Evolutionary conservation across 2,113 vertebrate species (phyloP).

Genomic region (Oriolus oriolus): DNA sequence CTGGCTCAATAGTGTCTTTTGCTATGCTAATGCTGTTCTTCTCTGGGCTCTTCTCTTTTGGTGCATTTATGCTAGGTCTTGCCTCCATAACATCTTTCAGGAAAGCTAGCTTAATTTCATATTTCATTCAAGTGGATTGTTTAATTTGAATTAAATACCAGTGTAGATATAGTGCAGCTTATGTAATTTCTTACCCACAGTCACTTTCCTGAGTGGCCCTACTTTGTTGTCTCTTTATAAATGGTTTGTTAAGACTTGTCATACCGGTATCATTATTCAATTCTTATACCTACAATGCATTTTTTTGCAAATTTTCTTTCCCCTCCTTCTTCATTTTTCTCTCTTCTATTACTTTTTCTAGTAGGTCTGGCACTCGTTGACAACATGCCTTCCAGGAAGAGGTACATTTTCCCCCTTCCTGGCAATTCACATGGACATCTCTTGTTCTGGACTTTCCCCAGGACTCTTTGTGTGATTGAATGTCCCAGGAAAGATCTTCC

Average conservation of each 20-base stretch:
- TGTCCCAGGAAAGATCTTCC: not conserved
- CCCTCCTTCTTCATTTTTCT: not conserved
- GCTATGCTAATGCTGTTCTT: not conserved
- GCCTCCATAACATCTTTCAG: not conserved
- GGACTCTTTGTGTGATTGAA: not conserved
- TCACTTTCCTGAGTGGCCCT: not conserved
- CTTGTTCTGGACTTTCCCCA: not conserved
- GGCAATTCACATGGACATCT: not conserved
- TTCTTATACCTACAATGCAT: not conserved
- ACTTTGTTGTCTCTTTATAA: not conserved
- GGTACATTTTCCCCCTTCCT: not conserved
- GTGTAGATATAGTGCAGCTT: not conserved
- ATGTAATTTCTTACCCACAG: not conserved
- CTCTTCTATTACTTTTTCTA: not conserved
- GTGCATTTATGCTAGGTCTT: not conserved
- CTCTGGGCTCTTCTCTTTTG: not conserved
- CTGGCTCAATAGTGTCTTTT: not conserved
- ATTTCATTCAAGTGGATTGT: not conserved
- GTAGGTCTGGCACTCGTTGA: not conserved
- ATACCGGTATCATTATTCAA: not conserved
- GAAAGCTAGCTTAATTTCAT: not conserved
- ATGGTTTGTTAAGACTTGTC: not conserved
- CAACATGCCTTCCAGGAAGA: not conserved
- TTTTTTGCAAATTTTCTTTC: fast-evolving
- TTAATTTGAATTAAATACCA: not conserved